Evolutionary conservation across 2,797 vertebrate species (phyloP).

Genomic region (Sciaenops ocellatus): DNA sequence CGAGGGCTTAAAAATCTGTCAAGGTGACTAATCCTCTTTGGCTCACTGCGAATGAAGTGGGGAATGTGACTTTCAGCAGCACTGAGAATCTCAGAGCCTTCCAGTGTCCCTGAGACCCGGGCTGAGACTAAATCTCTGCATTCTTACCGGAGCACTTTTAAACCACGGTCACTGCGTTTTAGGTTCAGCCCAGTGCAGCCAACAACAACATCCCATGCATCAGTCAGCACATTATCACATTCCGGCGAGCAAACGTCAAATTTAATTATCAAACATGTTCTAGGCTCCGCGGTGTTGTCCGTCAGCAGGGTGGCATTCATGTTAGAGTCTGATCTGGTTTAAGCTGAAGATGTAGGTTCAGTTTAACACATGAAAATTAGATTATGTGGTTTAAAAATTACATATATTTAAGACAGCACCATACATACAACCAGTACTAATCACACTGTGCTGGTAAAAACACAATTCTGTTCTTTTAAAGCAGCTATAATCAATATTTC

Average conservation of each 20-base stretch:
- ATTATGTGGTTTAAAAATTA: background rate
- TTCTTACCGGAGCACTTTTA: conserved; percentile 6
- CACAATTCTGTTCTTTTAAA: too few relatives aligned
- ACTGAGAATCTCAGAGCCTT: conserved; percentile 11
- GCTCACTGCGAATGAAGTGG: conserved; percentile 27
- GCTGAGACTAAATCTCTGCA: conserved; percentile 16
- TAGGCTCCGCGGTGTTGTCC: background rate
- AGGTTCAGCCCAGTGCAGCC: background rate
- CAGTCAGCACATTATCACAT: conserved; percentile 22
- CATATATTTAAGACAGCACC: background rate
- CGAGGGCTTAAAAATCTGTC: conserved; percentile 39
- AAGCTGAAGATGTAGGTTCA: background rate
- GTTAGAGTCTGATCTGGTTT: background rate
- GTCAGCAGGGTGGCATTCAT: background rate
- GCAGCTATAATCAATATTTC: too few relatives aligned
- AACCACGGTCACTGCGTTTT: background rate
- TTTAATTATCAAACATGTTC: conserved; percentile 35
- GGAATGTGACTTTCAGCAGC: conserved; percentile 46
- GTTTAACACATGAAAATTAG: background rate
- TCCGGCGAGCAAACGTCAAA: conserved; percentile 37
- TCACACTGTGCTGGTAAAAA: background rate
- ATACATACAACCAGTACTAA: background rate
- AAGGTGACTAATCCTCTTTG: conserved; percentile 63
- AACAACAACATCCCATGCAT: background rate
- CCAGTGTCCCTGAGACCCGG: conserved; percentile 6